Evolutionary conservation across 2,113 vertebrate species (phyloP).

Genomic region (Xiphophorus couchianus): DNA sequence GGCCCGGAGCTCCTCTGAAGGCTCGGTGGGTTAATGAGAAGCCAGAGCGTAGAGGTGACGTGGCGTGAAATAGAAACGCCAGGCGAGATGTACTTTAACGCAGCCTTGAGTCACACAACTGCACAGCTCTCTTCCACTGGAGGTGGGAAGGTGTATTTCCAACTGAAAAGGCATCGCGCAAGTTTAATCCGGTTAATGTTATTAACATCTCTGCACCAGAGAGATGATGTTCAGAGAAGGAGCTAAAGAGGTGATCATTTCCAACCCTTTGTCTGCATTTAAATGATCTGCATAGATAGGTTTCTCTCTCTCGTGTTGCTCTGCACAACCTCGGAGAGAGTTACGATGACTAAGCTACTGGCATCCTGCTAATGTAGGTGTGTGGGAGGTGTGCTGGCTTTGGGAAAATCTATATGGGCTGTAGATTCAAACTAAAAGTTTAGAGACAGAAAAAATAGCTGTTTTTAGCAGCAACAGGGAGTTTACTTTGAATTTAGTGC

Average conservation of each 20-base stretch:
- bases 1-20: slow-evolving; percentile 21
- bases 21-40: slow-evolving; percentile 67
- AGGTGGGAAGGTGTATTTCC: slow-evolving; percentile 24
- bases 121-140: slow-evolving; percentile 21
- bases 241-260: slow-evolving; percentile 16
- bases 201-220: slow-evolving; percentile 30
- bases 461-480: slow-evolving; percentile 25
- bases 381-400: slow-evolving; percentile 54
- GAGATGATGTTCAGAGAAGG: slow-evolving; percentile 29
- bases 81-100: slow-evolving; percentile 37
- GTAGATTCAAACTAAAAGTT: slow-evolving; percentile 1
- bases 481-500: slow-evolving; percentile 47
- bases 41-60: slow-evolving; percentile 59
- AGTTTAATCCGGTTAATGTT: slow-evolving; percentile 56
- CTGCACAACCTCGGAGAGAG: slow-evolving; percentile 33
- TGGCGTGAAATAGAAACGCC: slow-evolving; percentile 69
- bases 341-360: slow-evolving; percentile 39
- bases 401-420: slow-evolving; percentile 47
- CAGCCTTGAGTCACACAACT: slow-evolving; percentile 41
- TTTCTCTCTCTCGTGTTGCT: slow-evolving; percentile 27
- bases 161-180: slow-evolving; percentile 43
- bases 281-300: slow-evolving; percentile 32
- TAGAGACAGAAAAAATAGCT: not conserved
- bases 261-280: slow-evolving; percentile 36
- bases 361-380: slow-evolving; percentile 38